Percentiles rank a stretch among this genome's conserved stretches.
Conservation (phyloP, 2,797 vertebrate species). For the Hemitrygon akajei region DNA sequence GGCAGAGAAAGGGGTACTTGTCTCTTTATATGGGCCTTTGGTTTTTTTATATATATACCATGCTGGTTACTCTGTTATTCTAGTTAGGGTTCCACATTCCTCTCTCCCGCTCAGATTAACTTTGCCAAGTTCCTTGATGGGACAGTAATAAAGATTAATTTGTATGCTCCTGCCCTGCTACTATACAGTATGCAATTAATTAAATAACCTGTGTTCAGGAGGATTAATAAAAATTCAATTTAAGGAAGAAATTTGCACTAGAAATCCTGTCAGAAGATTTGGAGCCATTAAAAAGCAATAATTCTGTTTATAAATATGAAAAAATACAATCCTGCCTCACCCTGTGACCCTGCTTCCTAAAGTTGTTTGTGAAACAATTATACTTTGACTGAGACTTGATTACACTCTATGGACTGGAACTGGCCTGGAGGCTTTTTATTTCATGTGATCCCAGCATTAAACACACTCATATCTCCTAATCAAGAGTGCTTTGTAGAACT, state of each 20-base stretch:
- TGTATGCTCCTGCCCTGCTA: not conserved
- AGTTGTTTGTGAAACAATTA: slow-evolving; percentile 40
- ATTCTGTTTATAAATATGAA: slow-evolving; percentile 34
- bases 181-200: not conserved
- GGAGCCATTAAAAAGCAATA: slow-evolving; percentile 27
- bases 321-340: slow-evolving; percentile 24
- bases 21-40: not conserved
- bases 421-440: slow-evolving; percentile 17
- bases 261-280: slow-evolving; percentile 10
- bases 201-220: not conserved
- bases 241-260: not conserved
- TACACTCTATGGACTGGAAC: slow-evolving; percentile 44
- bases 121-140: slow-evolving; percentile 11
- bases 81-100: slow-evolving; percentile 13
- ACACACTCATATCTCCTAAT: slow-evolving; percentile 38
- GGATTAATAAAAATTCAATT: slow-evolving; percentile 30
- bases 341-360: slow-evolving; percentile 34
- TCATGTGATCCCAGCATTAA: slow-evolving; percentile 36
- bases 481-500: slow-evolving; percentile 28
- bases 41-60: not conserved
- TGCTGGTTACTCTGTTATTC: slow-evolving; percentile 22
- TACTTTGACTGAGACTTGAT: slow-evolving; percentile 46
- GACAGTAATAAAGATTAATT: slow-evolving; percentile 36
- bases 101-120: not conserved
- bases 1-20: not conserved